phyloP scores from a whole-genome alignment of 2,113 vertebrate genomes.

The Rhineura floridana region DNA sequence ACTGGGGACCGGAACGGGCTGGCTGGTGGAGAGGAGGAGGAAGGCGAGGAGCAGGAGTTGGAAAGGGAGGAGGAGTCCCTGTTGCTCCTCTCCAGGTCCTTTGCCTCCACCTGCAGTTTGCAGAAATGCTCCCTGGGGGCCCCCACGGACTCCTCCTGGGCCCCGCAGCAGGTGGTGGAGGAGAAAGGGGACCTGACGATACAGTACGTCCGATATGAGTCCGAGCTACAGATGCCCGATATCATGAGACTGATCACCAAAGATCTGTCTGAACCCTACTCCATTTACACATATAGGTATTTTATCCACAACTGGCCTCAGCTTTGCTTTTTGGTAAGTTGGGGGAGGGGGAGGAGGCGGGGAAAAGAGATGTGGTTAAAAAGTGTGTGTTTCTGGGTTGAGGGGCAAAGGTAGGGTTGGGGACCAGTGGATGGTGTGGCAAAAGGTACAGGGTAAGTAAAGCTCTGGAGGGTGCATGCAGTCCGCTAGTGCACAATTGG shows the following conservation, averaged over 20 bases:
- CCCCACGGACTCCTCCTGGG: constrained; percentile 76
- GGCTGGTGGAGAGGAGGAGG: constrained; percentile 62
- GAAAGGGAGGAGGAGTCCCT: constrained; percentile 71
- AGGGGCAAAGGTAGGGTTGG: constrained; percentile 5
- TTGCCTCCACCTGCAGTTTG: constrained; percentile 76
- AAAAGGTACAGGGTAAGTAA: background rate
- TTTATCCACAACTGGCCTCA: constrained; percentile 99
- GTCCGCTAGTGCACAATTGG: too few species aligned
- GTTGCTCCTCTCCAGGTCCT: constrained; percentile 73
- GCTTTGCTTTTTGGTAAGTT: constrained; percentile 99
- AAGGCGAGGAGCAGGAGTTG: constrained; percentile 62
- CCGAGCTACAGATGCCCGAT: constrained; percentile 99
- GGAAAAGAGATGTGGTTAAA: constrained; percentile 27
- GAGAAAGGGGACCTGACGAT: constrained; percentile 80
- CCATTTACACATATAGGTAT: constrained; percentile 99
- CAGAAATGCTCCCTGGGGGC: constrained; percentile 65
- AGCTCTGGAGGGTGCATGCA: background rate
- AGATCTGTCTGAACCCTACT: constrained; percentile 99
- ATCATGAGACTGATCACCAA: constrained; percentile 99
- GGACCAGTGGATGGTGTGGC: background rate
- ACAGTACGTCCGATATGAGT: constrained; percentile 96
- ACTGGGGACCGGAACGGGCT: constrained; percentile 82
- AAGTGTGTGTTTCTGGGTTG: background rate
- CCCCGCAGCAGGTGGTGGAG: constrained; percentile 61
- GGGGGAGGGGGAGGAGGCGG: background rate